Evolutionary conservation across 2,797 vertebrate species (phyloP).

Genomic region (Molothrus ater): DNA sequence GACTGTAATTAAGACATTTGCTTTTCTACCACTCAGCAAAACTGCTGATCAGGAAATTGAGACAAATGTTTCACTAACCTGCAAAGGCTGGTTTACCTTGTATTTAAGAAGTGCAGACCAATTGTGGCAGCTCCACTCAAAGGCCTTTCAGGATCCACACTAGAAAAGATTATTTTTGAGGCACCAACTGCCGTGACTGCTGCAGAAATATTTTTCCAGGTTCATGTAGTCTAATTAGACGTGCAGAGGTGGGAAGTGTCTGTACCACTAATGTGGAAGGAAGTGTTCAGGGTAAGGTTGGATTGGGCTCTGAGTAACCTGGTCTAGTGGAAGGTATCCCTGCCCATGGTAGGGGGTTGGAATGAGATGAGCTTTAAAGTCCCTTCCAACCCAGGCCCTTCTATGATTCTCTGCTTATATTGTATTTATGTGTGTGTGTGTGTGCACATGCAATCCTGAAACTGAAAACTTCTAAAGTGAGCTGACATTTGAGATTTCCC

Average conservation of each 20-base stretch:
- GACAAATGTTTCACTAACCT: background rate
- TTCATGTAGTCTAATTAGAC: background rate
- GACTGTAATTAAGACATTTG: background rate
- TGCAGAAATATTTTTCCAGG: background rate
- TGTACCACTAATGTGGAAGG: background rate
- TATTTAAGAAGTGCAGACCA: background rate
- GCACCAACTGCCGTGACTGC: accelerated
- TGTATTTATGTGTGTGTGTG: accelerated
- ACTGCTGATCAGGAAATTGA: background rate
- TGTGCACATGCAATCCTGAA: background rate
- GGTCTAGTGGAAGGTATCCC: background rate
- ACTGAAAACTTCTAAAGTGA: background rate
- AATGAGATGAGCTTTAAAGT: background rate
- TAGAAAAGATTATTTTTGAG: background rate
- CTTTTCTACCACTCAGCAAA: background rate
- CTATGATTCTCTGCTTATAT: background rate
- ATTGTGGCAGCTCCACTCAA: background rate
- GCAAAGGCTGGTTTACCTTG: background rate
- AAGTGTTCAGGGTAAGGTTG: background rate
- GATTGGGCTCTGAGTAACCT: background rate
- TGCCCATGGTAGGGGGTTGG: background rate
- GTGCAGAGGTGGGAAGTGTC: background rate
- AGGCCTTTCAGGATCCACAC: background rate
- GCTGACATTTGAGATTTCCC: background rate
- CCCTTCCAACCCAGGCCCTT: background rate